Evolutionary conservation across 64 coral and sea anemone genomes (phyloP).

Genomic region (Montipora sp.): DNA sequence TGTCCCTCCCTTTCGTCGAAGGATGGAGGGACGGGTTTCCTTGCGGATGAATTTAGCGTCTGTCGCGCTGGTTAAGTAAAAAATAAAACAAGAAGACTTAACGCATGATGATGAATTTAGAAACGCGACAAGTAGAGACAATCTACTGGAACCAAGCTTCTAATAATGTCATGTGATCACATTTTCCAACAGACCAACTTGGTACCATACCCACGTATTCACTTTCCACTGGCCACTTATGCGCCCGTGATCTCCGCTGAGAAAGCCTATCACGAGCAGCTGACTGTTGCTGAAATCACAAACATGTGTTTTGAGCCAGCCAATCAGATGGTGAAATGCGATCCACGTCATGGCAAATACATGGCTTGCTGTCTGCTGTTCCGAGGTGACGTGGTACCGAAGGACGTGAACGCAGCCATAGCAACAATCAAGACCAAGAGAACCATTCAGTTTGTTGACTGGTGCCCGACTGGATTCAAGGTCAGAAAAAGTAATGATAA

Average conservation of each 20-base stretch:
- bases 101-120: background rate
- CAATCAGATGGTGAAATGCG: constrained; percentile 60
- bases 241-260: constrained; percentile 47
- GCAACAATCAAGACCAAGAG: constrained; percentile 51
- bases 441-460: constrained; percentile 63
- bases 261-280: constrained; percentile 46
- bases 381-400: constrained; percentile 41
- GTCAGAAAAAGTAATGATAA: background rate
- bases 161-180: background rate
- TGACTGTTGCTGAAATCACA: constrained; percentile 33
- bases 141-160: background rate
- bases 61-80: no score
- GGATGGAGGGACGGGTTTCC: no score
- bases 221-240: constrained; percentile 48
- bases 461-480: constrained; percentile 53
- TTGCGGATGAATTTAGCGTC: no score
- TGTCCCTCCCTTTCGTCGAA: no score
- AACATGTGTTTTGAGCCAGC: constrained; percentile 51
- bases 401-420: constrained; percentile 45
- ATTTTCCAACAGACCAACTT: constrained; percentile 31
- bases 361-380: constrained; percentile 48
- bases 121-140: background rate
- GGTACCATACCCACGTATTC: constrained; percentile 40
- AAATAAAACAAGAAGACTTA: no score
- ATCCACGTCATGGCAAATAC: constrained; percentile 47